phyloP scores from a whole-genome alignment of 2,113 vertebrate species.

The Patagioenas fasciata region DNA sequence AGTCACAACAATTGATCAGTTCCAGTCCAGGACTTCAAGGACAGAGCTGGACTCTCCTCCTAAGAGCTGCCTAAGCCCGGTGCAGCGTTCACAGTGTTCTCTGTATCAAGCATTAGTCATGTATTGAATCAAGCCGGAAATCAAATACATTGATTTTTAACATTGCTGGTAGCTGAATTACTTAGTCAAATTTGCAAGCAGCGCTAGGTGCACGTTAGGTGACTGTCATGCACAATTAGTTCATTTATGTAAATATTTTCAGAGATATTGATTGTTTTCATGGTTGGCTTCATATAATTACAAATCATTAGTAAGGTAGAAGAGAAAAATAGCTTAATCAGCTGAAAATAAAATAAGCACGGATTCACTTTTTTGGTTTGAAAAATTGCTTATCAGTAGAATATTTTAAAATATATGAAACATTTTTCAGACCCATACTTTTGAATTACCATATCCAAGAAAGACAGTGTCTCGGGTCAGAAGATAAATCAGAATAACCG shows the following conservation, averaged over 20 bases:
- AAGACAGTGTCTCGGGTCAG: background rate
- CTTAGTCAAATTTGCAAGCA: conserved; percentile 52
- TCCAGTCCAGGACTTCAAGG: background rate
- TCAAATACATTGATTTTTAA: conserved; percentile 32
- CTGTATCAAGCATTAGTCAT: background rate
- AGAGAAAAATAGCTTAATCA: conserved; percentile 19
- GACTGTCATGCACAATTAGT: conserved; percentile 33
- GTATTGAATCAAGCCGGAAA: conserved; percentile 1
- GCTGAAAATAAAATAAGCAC: background rate
- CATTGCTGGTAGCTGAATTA: background rate
- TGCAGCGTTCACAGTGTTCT: background rate
- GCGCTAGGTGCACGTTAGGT: background rate
- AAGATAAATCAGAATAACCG: background rate
- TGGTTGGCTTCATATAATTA: conserved; percentile 26
- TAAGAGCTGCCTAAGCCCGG: background rate
- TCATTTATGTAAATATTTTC: conserved; percentile 38
- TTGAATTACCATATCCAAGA: background rate
- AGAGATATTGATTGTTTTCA: conserved; percentile 49
- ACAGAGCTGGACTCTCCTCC: background rate
- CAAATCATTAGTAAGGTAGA: conserved; percentile 32
- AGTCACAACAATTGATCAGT: background rate
- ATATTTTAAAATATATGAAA: background rate
- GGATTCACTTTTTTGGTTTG: background rate
- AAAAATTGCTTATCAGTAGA: background rate
- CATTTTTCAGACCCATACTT: background rate